A percentile compares a stretch with the other conserved stretches of the same genome.
Evolutionary conservation across 2,113 vertebrate genomes (phyloP).

Genomic region (Prietella phreatophila): DNA sequence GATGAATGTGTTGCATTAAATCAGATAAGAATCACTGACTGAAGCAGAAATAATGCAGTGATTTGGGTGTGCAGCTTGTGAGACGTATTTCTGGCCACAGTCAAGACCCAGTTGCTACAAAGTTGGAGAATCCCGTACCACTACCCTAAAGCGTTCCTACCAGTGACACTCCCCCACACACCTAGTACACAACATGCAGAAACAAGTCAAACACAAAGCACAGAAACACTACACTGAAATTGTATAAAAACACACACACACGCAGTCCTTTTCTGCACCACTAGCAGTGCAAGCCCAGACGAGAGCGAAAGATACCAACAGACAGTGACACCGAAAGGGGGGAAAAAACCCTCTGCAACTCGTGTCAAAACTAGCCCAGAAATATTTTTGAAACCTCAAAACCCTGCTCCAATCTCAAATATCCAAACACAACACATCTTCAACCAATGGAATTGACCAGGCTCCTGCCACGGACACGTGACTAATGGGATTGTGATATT

Average conservation of each 20-base stretch:
- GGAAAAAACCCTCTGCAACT: slow-evolving; percentile 40
- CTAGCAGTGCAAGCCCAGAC: slow-evolving; percentile 36
- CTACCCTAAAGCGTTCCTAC: not conserved
- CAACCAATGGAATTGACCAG: slow-evolving; percentile 5
- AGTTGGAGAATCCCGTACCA: not conserved
- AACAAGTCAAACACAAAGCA: not conserved
- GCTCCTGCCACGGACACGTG: not conserved
- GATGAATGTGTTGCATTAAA: not conserved
- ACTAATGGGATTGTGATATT: slow-evolving; percentile 9
- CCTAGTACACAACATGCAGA: not conserved
- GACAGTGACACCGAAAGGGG: slow-evolving; percentile 7
- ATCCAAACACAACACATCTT: slow-evolving; percentile 24
- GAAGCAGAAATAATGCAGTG: not conserved
- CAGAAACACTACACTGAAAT: not conserved
- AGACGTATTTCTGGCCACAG: not conserved
- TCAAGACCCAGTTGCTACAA: not conserved
- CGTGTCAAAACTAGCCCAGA: slow-evolving; percentile 66
- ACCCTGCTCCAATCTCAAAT: slow-evolving; percentile 12
- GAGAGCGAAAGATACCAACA: slow-evolving; percentile 7
- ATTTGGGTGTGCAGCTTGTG: not conserved
- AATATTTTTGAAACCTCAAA: slow-evolving; percentile 26
- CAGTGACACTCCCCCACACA: not conserved
- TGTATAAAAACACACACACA: slow-evolving; percentile 31
- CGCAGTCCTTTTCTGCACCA: slow-evolving; percentile 9
- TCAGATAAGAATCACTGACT: not conserved